phyloP scores from a whole-genome alignment of 92 coral and sea anemone genomes.

The Epizoanthus scotinus region DNA sequence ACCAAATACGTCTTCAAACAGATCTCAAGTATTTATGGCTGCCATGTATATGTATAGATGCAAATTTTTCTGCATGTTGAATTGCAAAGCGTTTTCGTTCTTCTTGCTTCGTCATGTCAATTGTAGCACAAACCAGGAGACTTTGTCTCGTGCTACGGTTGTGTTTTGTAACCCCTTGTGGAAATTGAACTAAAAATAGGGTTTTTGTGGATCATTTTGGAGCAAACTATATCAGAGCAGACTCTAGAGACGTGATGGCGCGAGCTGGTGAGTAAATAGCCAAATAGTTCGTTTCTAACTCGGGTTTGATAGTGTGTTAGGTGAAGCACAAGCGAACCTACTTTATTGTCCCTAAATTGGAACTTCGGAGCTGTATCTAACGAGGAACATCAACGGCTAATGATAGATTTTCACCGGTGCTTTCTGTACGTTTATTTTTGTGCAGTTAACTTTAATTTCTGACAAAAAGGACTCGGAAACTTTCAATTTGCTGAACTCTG shows the following conservation, averaged over 20 bases:
- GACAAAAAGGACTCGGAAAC: neutral
- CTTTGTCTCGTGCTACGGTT: slow-evolving; percentile 27
- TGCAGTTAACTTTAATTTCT: neutral
- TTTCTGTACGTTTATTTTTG: neutral
- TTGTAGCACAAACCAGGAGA: slow-evolving; percentile 37
- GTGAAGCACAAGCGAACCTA: slow-evolving; percentile 17
- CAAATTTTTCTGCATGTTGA: slow-evolving; percentile 92
- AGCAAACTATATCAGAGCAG: slow-evolving; percentile 16
- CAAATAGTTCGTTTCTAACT: slow-evolving; percentile 18
- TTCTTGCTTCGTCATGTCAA: slow-evolving; percentile 45
- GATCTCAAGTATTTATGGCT: slow-evolving; percentile 77
- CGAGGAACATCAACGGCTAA: neutral
- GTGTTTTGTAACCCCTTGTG: slow-evolving; percentile 3
- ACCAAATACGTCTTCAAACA: slow-evolving; percentile 83
- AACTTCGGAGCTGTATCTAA: neutral
- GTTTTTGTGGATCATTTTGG: neutral
- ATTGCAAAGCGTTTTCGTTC: slow-evolving; percentile 93
- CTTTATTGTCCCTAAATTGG: neutral
- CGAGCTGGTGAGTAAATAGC: slow-evolving; percentile 43
- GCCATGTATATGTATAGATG: slow-evolving; percentile 99
- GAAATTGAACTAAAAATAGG: neutral
- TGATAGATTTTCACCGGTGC: neutral
- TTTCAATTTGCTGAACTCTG: neutral
- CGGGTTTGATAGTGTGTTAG: slow-evolving; percentile 28
- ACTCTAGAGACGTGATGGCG: slow-evolving; percentile 25